Evolutionary conservation across 2,888 invertebrate genomes (phyloP).

Genomic region (Julus scanicus): DNA sequence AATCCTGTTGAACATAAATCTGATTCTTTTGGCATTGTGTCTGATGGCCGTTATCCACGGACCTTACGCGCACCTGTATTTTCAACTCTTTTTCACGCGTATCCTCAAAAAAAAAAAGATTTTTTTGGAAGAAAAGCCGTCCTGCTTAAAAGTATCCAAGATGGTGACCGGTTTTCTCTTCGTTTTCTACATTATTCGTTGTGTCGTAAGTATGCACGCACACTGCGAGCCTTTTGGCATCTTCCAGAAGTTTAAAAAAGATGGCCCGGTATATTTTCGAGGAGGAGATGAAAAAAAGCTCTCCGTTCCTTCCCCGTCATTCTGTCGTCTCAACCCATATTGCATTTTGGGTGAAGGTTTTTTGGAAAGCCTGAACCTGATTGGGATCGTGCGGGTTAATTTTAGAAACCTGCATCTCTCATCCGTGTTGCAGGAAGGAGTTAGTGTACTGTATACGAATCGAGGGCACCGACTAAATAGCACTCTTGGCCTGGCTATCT

Average conservation of each 20-base stretch:
- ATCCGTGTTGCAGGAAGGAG: too few species aligned
- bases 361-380: background rate
- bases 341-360: conserved; percentile 33
- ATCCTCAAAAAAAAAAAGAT: too few species aligned
- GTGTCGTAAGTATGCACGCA: background rate
- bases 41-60: background rate
- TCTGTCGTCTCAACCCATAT: background rate
- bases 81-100: background rate
- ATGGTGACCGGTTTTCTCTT: background rate
- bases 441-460: background rate
- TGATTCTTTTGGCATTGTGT: conserved; percentile 57
- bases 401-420: background rate
- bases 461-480: background rate
- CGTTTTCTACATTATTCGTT: background rate
- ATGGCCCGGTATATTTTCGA: background rate
- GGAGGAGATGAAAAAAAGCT: background rate
- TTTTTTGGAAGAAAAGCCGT: background rate
- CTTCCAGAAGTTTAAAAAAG: background rate
- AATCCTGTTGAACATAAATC: conserved; percentile 94
- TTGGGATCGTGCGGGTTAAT: background rate
- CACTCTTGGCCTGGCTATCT: too few species aligned
- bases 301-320: background rate
- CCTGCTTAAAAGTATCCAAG: background rate
- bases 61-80: background rate
- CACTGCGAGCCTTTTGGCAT: background rate